Evolutionary conservation across 2,888 invertebrate genomes (phyloP).

Genomic region (Dioctria linearis): DNA sequence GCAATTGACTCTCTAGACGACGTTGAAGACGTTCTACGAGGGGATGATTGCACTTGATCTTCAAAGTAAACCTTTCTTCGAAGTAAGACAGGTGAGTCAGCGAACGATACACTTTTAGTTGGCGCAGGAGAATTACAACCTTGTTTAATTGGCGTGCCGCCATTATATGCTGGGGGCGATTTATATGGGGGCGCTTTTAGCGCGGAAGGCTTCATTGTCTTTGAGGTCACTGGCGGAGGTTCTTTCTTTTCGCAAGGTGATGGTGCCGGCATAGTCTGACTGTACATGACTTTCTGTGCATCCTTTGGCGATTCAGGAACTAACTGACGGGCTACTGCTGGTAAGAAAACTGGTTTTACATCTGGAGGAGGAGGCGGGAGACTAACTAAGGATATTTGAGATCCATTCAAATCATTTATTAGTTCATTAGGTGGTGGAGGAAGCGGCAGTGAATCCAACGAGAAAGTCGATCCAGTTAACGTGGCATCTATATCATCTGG

Average conservation of each 20-base stretch:
- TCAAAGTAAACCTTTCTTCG: conserved; percentile 71
- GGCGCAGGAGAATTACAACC: conserved; percentile 57
- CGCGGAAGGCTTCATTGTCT: conserved; percentile 62
- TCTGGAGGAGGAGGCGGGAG: conserved; percentile 83
- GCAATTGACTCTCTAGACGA: conserved; percentile 58
- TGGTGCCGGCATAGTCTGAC: conserved; percentile 59
- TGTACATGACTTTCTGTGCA: conserved; percentile 55
- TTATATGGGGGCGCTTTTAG: conserved; percentile 70
- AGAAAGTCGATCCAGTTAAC: conserved; percentile 83
- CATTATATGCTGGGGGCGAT: conserved; percentile 70
- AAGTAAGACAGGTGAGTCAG: conserved; percentile 70
- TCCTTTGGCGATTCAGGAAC: conserved; percentile 55
- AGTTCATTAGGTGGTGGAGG: conserved; percentile 77
- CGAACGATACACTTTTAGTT: conserved; percentile 69
- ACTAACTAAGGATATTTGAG: conserved; percentile 79
- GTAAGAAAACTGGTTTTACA: conserved; percentile 67
- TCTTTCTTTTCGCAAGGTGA: conserved; percentile 58
- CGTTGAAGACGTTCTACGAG: conserved; percentile 66
- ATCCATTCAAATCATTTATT: conserved; percentile 73
- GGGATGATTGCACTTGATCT: conserved; percentile 64
- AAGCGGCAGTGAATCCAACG: conserved; percentile 85
- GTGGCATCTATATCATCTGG: conserved; percentile 71
- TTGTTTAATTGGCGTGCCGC: conserved; percentile 56
- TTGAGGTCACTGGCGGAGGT: conserved; percentile 58
- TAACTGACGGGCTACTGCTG: conserved; percentile 37